Evolutionary conservation across 1,140 invertebrate species (phyloP), one percentile per base, ranked within the genome.

Genomic region (Anastrepha ludens): DNA sequence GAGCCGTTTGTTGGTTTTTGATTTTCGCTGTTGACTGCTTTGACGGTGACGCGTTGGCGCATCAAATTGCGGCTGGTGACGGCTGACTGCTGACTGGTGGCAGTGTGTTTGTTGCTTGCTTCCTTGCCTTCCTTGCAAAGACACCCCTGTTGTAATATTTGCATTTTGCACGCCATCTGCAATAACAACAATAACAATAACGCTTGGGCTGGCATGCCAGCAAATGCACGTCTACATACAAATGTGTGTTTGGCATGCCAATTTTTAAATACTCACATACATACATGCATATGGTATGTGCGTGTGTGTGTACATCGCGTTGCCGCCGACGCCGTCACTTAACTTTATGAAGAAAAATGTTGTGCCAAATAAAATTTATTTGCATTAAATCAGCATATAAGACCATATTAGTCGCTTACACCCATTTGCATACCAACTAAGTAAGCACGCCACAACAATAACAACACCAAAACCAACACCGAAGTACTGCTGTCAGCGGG

Each of bases 291-390:
- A 29, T 29, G 29, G 64, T 65, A 65, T 65, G 8, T 47, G 6
- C 39, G 9, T 74, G 3, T 44, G 67, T 9, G 9, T 20, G 47
- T 29, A 78, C 39, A 20, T 13, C 13, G 17, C 67, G 20, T 11
- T 20, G 74, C n/a, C n/a, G 47, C 5, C 74, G 9, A 7, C 74
- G 47, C 50, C 74, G n/a, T 41, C 74, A 55, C 74, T 81, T 41
- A 50, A 81, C 44, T 55, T 81, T 55, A 81, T 81, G 74, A 81
- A 81, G 74, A 81, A 81, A 81, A 81, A 81, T 81, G 74, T 81
- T 81, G 74, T 81, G 74, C 74, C 74, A 81, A 81, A 81, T 81
- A 81, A 81, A 81, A 81, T 81, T 81, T 81, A 81, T 81, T 81
- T 81, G 74, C 74, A 81, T 81, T 81, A 81, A 81, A 81, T 81